Conservation (phyloP, 2,888 invertebrate genomes). For the Ennomos erosarius region DNA sequence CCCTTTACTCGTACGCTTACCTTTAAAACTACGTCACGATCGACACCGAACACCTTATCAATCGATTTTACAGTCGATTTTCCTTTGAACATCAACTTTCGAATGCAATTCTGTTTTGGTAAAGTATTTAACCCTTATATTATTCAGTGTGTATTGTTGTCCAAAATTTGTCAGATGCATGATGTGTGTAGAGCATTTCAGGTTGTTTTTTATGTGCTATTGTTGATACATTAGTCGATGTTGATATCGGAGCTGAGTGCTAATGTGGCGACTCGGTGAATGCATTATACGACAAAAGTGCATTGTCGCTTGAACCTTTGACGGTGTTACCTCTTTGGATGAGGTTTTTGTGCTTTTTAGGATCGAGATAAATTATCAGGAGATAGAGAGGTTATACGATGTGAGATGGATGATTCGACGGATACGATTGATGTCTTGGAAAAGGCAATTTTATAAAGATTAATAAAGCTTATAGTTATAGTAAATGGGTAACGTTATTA, state of each 20-base stretch:
- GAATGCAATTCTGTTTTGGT: slow-evolving; percentile 43
- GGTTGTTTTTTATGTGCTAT: slow-evolving; percentile 53
- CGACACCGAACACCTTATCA: slow-evolving; percentile 26
- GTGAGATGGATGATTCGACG: slow-evolving; percentile 20
- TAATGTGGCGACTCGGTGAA: slow-evolving; percentile 56
- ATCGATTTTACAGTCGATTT: slow-evolving; percentile 41
- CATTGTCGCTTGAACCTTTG: slow-evolving; percentile 44
- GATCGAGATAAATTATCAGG: slow-evolving; percentile 26
- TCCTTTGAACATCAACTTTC: slow-evolving; percentile 29
- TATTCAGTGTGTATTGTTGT: slow-evolving; percentile 72
- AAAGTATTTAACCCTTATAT: slow-evolving; percentile 76
- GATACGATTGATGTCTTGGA: slow-evolving; percentile 37
- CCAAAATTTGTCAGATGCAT: slow-evolving; percentile 81
- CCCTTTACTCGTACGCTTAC: slow-evolving; percentile 57
- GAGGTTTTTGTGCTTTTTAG: slow-evolving; percentile 24
- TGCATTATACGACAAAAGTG: slow-evolving; percentile 48
- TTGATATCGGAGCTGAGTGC: slow-evolving; percentile 66
- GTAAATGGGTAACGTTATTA: too few species aligned
- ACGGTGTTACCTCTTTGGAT: slow-evolving; percentile 42
- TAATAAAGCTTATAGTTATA: background rate
- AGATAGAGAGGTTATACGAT: slow-evolving; percentile 24
- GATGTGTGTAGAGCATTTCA: slow-evolving; percentile 68
- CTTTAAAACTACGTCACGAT: slow-evolving; percentile 38
- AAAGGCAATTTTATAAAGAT: slow-evolving; percentile 28
- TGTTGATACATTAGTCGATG: slow-evolving; percentile 65